These are phyloP conservation scores for Eupristina koningsbergeri DNA, from an alignment of 1,140 invertebrate genomes.

Conservation along the genomic window DNA sequence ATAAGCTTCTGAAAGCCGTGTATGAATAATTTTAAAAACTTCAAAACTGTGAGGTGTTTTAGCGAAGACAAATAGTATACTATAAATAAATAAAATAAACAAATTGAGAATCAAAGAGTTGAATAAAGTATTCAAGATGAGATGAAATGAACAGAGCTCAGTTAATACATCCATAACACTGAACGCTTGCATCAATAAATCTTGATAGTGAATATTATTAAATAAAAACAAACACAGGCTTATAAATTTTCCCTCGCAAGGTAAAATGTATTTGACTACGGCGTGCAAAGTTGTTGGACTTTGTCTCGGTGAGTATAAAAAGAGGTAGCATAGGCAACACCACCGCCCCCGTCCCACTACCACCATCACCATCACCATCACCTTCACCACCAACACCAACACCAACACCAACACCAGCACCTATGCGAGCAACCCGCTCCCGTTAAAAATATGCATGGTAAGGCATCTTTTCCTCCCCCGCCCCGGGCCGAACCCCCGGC, in stretches of 20 bases:
- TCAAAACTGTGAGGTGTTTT: too few relatives aligned
- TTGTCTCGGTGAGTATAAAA: conserved; percentile 13
- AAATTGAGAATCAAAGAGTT: too few relatives aligned
- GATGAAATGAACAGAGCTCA: not conserved
- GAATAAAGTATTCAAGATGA: too few relatives aligned
- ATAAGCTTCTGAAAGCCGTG: too few relatives aligned
- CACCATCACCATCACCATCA: too few relatives aligned
- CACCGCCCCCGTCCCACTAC: conserved; percentile 19
- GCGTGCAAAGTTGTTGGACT: conserved; percentile 20
- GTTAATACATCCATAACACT: not conserved
- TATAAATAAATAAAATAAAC: too few relatives aligned
- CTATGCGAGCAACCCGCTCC: conserved; percentile 27
- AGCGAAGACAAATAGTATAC: too few relatives aligned
- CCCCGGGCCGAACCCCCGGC: too few relatives aligned
- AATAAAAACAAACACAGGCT: not conserved
- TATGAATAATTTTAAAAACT: too few relatives aligned
- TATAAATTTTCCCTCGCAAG: not conserved
- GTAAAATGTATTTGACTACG: not conserved
- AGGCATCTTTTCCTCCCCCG: conserved; percentile 10
- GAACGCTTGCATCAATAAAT: not conserved
- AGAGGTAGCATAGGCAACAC: not conserved
- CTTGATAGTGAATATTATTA: not conserved
- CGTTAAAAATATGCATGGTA: conserved; percentile 51
- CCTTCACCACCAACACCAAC: too few relatives aligned
- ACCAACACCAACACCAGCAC: too few relatives aligned